Evolutionary conservation across 1,140 invertebrate genomes (phyloP), one percentile per base, ranked within the genome.

Genomic region (Hypsibius dujardini): DNA sequence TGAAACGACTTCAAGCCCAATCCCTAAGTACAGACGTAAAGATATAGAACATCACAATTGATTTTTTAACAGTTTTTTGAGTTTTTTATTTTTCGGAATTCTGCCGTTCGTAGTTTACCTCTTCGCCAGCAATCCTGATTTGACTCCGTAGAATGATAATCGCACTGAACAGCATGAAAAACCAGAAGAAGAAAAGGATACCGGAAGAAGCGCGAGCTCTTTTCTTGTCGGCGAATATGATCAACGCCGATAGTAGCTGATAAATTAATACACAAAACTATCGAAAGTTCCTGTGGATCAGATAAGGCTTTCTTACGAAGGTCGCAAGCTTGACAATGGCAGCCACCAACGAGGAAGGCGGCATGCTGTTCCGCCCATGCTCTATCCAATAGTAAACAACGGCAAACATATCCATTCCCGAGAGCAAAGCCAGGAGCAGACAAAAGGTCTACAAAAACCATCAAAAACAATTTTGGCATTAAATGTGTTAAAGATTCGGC

Each of bases 181-280:
- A 56, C 50, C 50, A 56, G 50, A 56, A 56, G 50, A 56, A 56
- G 50, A 56, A 56, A 7, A 56, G n/a, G n/a, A 56, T 56, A 56
- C 50, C 50, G 50, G 50, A 56, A 12, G 50, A 12, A 7, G 50
- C 7, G 7, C 50, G 50, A 56, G 50, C 50, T 7, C 50, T 7
- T n/a, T n/a, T 7, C 50, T 56, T 56, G n/a, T 56, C 50, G 7
- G n/a, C n/a, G n/a, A 12, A 56, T 12, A 56, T 56, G 50, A 7
- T 12, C n/a, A 7, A 7, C 7, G 50, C 50, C n/a, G 50, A 7
- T n/a, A 56, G 7, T 12, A 56, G 50, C 50, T 56, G 50, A 12
- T 12, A 7, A 56, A 56, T 56, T 12, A n/a, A 56, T 56, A 12
- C 0, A 56, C 0, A 12, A n/a, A 12, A 56, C n/a, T 7, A 7